Evolutionary conservation across 2,888 invertebrate genomes (phyloP).

Genomic region (Scaptomyza polygonia): DNA sequence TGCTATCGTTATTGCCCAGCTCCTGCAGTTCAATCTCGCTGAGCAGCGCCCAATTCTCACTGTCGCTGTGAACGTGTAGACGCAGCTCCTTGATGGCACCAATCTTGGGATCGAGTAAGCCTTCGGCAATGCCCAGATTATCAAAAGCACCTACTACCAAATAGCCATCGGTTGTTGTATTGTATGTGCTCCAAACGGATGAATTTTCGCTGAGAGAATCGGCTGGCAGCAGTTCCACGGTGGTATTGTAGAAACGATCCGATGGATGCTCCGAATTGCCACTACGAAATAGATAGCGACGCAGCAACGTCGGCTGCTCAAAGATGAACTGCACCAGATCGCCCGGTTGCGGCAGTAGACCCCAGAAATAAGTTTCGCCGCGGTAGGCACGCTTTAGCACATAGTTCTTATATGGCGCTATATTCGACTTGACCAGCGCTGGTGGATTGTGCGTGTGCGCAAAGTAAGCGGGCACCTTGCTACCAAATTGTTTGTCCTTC

Average conservation of each 20-base stretch:
- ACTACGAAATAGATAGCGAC: conserved; percentile 92
- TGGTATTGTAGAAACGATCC: conserved; percentile 94
- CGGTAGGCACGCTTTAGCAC: conserved; percentile 92
- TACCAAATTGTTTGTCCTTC: conserved; percentile 95
- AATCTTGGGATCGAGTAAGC: conserved; percentile 87
- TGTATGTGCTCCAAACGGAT: conserved; percentile 85
- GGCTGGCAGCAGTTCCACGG: conserved; percentile 91
- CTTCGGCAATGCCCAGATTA: conserved; percentile 92
- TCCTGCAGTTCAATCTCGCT: conserved; percentile 87
- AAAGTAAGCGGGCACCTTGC: conserved; percentile 90
- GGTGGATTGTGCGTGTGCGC: conserved; percentile 91
- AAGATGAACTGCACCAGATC: conserved; percentile 93
- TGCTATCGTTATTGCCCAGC: conserved; percentile 85
- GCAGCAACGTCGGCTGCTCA: conserved; percentile 86
- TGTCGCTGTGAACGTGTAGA: conserved; percentile 91
- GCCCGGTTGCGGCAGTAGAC: conserved; percentile 91
- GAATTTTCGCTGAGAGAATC: conserved; percentile 84
- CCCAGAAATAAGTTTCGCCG: conserved; percentile 97
- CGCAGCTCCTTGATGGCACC: conserved; percentile 90
- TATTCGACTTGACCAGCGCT: conserved; percentile 88
- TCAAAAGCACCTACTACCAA: conserved; percentile 91
- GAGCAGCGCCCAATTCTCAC: conserved; percentile 95
- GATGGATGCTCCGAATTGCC: conserved; percentile 95
- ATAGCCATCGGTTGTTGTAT: conserved; percentile 89
- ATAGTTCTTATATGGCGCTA: conserved; percentile 92